Evolutionary conservation across 2,797 vertebrate genomes (phyloP), one percentile per base, ranked within the genome.

Genomic region (Melopsittacus undulatus): DNA sequence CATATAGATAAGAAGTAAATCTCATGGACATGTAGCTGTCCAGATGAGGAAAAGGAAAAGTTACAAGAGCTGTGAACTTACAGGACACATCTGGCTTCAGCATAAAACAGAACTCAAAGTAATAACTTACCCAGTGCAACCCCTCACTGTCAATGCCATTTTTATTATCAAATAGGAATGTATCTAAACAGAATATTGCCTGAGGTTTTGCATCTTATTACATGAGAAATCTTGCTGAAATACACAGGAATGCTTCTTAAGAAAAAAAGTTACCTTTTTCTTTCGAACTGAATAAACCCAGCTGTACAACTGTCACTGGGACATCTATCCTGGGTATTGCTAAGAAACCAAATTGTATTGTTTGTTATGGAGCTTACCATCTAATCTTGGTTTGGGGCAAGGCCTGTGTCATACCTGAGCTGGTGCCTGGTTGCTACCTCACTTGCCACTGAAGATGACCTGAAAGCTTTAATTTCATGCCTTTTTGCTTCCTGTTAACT

Each of bases 1-100:
- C 81, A 40, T 57, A 87, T 2, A 93, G 88, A 96, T 90, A 93
- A 86, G 84, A 85, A 96, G 87, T 89, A 93, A 89, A 94, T 95
- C 91, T 94, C 61, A 63, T 4, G 63, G 95, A 96, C 82, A 63
- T 57, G 73, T 5, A 95, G 84, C 73, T 94, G 92, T 94, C 95
- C 66, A 83, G 42, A 84, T 48, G 77, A 95, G 63, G 77, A 54
- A 51, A 80, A 68, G 42, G 64, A 77, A 82, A 96, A 94, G 69
- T 75, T 83, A 63, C 67, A 82, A 23, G 80, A 94, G 66, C 83
- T 94, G 91, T 76, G 89, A 87, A 93, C 62, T 91, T 91, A 57
- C 10, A 93, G 83, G n/a, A 83, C 73, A 59, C 45, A 61, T 80
- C 75, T 69, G 45, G 64, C 66, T 85, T 77, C 56, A 54, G 66